These are phyloP conservation scores for Cheilosia grossa DNA, from an alignment of 2,888 invertebrate species.

Conservation along the genomic window DNA sequence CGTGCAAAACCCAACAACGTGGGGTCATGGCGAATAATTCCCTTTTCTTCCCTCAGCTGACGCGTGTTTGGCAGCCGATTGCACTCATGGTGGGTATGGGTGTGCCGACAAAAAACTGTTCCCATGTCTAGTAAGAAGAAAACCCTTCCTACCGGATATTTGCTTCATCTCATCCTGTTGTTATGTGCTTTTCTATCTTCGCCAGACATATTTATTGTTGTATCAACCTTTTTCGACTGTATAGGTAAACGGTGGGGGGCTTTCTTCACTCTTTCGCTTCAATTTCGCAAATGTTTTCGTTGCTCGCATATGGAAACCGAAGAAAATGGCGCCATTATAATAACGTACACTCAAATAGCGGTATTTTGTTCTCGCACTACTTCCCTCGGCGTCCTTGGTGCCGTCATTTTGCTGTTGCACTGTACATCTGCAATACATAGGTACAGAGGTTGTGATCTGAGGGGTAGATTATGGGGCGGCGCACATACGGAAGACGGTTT, in stretches of 20 bases:
- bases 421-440: conserved; percentile 6
- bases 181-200: conserved; percentile 59
- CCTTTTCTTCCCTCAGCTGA: conserved; percentile 25
- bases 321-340: conserved; percentile 61
- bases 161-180: conserved; percentile 54
- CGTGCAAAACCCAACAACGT: background rate
- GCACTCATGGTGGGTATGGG: conserved; percentile 20
- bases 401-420: conserved; percentile 28
- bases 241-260: conserved; percentile 11
- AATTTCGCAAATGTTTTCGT: conserved; percentile 74
- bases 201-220: conserved; percentile 66
- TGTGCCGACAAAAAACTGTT: background rate
- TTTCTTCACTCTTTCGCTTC: conserved; percentile 74
- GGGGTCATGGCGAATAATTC: conserved; percentile 18
- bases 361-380: conserved; percentile 57
- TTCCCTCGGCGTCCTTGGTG: background rate
- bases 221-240: conserved; percentile 26
- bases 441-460: background rate
- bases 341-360: conserved; percentile 66
- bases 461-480: background rate
- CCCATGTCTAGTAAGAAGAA: conserved; percentile 2
- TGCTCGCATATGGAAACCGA: conserved; percentile 64
- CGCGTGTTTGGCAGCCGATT: conserved; percentile 61
- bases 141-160: conserved; percentile 38
- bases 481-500: conserved; percentile 53